phyloP scores from a whole-genome alignment of 2,888 invertebrate species.

The Mechanitis messenoides region DNA sequence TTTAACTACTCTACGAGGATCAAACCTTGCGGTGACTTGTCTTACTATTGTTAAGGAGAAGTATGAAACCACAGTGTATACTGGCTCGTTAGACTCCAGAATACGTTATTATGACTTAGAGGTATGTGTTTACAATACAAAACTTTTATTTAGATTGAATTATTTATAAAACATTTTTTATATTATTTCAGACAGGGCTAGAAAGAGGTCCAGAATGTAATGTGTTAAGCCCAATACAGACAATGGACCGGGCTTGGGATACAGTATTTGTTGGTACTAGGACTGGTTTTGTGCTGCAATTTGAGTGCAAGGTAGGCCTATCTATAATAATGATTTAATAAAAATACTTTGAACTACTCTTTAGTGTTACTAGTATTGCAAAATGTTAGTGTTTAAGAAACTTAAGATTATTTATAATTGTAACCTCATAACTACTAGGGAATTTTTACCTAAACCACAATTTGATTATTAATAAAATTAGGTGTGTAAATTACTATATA shows the following conservation, averaged over 20 bases:
- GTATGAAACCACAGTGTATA: slow-evolving; percentile 73
- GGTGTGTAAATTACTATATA: background rate
- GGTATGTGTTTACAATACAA: slow-evolving; percentile 40
- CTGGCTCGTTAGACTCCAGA: slow-evolving; percentile 79
- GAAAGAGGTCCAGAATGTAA: slow-evolving; percentile 72
- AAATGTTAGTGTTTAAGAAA: no score
- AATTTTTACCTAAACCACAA: background rate
- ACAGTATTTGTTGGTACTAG: slow-evolving; percentile 83
- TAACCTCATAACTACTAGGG: no score
- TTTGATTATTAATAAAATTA: background rate
- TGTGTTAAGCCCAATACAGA: slow-evolving; percentile 81
- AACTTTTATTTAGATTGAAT: background rate
- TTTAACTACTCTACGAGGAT: slow-evolving; percentile 74
- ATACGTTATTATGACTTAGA: slow-evolving; percentile 78
- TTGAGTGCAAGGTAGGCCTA: slow-evolving; percentile 78
- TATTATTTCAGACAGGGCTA: slow-evolving; percentile 66
- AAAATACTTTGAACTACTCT: no score
- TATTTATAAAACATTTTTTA: background rate
- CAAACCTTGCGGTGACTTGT: slow-evolving; percentile 78
- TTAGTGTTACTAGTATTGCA: no score
- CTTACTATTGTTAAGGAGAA: slow-evolving; percentile 71
- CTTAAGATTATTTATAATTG: no score
- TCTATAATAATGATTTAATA: background rate
- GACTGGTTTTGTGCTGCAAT: slow-evolving; percentile 82
- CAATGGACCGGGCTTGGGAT: slow-evolving; percentile 85